Base-by-base conservation (phyloP, 2,888 invertebrate genomes). In the Pammene fasciana region DNA sequence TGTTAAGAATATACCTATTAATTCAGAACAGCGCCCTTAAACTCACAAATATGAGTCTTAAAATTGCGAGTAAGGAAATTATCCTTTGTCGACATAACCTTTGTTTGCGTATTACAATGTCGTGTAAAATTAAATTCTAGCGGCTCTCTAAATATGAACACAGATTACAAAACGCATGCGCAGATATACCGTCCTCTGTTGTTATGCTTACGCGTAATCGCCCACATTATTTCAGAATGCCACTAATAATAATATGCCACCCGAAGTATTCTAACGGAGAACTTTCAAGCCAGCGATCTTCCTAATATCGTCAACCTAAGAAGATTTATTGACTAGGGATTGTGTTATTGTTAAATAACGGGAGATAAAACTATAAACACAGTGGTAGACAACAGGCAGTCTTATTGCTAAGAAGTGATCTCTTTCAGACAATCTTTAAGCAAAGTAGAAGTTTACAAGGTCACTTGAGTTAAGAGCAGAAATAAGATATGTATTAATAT, bases 81-180 rank as follows among this genome's bases (percentile, higher is more conserved):
- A 54, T 61, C 38, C 60, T 67, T 46, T 62, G 50, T 26, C 36
- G 57, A 9, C 57, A 8, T 43, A 43, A 18, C 60, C 50, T 67
- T 68, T 67, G 67, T 64, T 64, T 56, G 26, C 43, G 56, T 62
- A 68, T 64, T 43, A 56, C 46, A 56, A 67, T 61, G 61, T 55
- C 55, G 64, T 16, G 36, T 68, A n/a, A 45, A 68, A 68, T 68
- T 68, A 18, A 64, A 68, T 68, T 57, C 64, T 64, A 60, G 43
- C 16, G 13, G 43, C 45, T 57, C 50, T 55, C 38, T 45, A 36
- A 59, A 57, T 48, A 52, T 26, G 11, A 48, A 16, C 14, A 14
- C 14, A 48, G 46, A 48, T 14, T 7, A 48, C 7, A 14, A 10
- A 50, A 50, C 16, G 5, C 4, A 16, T 16, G 11, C 10, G 18